Percentiles rank a stretch among this genome's conserved stretches.
Evolutionary conservation across 2,797 vertebrate genomes (phyloP).

Genomic region (Arrhamphus sclerolepis): DNA sequence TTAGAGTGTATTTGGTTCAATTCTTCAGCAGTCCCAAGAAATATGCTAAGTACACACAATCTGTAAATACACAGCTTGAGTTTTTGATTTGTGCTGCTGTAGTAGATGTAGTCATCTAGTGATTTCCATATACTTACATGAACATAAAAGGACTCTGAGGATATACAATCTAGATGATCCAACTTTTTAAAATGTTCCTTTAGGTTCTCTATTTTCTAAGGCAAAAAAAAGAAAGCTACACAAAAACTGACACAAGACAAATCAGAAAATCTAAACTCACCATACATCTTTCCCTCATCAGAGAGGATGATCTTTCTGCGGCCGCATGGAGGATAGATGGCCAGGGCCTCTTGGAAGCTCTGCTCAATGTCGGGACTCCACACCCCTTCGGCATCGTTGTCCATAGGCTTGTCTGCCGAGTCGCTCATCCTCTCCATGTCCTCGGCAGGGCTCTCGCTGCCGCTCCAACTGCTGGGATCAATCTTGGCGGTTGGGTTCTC

Average conservation of each 20-base stretch:
- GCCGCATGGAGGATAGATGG: slow-evolving; percentile 98
- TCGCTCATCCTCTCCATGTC: slow-evolving; percentile 99
- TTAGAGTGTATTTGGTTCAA: no score
- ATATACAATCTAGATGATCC: not conserved
- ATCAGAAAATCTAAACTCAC: slow-evolving; percentile 89
- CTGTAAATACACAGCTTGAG: no score
- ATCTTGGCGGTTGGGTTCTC: slow-evolving; percentile 91
- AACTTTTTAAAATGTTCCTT: no score
- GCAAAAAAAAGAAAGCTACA: no score
- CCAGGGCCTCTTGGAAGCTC: slow-evolving; percentile 99
- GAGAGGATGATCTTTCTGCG: slow-evolving; percentile 99
- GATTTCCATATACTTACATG: no score
- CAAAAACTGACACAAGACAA: no score
- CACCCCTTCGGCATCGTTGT: slow-evolving; percentile 98
- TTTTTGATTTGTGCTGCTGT: no score
- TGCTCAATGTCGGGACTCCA: slow-evolving; percentile 99
- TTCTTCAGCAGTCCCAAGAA: no score
- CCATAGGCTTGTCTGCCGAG: slow-evolving; percentile 95
- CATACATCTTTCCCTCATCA: slow-evolving; percentile 99
- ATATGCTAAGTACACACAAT: no score
- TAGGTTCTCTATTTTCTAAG: no score
- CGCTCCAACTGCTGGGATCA: slow-evolving; percentile 99
- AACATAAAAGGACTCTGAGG: not conserved
- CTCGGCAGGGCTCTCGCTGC: slow-evolving; percentile 99
- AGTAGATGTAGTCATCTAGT: no score